A percentile compares a stretch with the other conserved stretches of the same genome.
phyloP scores from a whole-genome alignment of 2,888 invertebrate species.

The Cephus rjabovi region DNA sequence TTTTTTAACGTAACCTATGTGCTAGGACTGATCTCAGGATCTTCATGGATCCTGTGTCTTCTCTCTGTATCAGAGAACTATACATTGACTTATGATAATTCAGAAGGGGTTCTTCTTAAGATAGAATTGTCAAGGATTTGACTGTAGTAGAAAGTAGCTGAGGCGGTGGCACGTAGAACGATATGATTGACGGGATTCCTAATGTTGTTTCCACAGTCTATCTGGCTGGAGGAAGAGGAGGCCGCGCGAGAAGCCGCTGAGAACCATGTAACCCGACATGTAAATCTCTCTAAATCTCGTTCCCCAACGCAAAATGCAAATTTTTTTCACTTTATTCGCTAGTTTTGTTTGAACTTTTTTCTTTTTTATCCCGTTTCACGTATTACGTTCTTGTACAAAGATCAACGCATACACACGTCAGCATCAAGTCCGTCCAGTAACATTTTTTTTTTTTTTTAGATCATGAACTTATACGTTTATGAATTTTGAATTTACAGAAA shows the following conservation, averaged over 20 bases:
- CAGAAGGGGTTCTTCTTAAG: background rate
- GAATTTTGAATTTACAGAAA: background rate
- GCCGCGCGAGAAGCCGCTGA: constrained; percentile 63
- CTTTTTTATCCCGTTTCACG: constrained; percentile 12
- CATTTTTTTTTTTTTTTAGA: background rate
- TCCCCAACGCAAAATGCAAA: constrained; percentile 23
- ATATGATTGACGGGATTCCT: constrained; percentile 49
- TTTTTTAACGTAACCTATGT: background rate
- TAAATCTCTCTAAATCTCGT: constrained; percentile 52
- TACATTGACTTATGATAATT: too few relatives aligned
- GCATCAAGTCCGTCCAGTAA: background rate
- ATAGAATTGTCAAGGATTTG: background rate
- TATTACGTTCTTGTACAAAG: constrained; percentile 14
- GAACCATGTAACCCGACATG: constrained; percentile 65
- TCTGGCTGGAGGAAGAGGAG: constrained; percentile 66
- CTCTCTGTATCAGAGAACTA: background rate
- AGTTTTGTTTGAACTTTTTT: constrained; percentile 20
- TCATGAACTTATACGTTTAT: background rate
- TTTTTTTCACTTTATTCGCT: constrained; percentile 20
- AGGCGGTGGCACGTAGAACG: background rate
- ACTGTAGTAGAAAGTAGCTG: background rate
- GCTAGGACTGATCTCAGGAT: background rate
- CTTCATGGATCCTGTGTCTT: background rate
- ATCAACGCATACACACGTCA: background rate
- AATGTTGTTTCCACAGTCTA: constrained; percentile 65